Evolutionary conservation across 2,113 vertebrate species (phyloP).

Genomic region (Tetrax tetrax): DNA sequence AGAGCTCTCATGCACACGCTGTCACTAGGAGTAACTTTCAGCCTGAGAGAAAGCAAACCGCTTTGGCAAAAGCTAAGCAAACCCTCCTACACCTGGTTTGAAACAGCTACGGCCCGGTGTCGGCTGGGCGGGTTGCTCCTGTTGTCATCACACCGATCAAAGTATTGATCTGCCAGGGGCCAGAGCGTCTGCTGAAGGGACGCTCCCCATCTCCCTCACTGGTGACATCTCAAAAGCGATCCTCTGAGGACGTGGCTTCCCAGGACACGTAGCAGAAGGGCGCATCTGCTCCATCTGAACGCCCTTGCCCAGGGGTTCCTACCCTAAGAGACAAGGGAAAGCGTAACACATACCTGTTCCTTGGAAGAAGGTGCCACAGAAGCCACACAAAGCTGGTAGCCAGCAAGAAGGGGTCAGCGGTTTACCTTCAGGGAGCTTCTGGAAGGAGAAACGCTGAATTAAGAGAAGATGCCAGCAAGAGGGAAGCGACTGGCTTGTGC

Average conservation of each 20-base stretch:
- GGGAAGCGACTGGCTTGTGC: neutral
- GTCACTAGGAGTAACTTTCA: neutral
- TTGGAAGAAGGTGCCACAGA: neutral
- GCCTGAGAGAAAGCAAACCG: neutral
- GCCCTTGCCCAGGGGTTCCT: neutral
- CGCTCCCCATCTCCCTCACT: neutral
- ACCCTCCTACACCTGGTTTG: neutral
- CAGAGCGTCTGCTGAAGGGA: neutral
- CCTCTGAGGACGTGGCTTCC: neutral
- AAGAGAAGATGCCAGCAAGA: neutral
- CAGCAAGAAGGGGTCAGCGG: neutral
- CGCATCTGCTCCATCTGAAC: neutral
- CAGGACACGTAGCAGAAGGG: rapidly evolving
- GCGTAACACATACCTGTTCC: rapidly evolving
- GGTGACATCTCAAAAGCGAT: neutral
- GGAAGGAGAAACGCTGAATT: neutral
- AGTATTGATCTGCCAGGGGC: neutral
- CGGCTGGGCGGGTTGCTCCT: neutral
- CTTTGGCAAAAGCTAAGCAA: neutral
- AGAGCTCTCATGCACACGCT: neutral
- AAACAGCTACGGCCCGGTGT: neutral
- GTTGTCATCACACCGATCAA: neutral
- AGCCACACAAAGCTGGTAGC: rapidly evolving
- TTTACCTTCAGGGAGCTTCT: neutral
- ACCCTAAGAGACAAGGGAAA: neutral